Evolutionary conservation across 2,888 invertebrate species (phyloP).

Genomic region (Pristionchus maxplancki): DNA sequence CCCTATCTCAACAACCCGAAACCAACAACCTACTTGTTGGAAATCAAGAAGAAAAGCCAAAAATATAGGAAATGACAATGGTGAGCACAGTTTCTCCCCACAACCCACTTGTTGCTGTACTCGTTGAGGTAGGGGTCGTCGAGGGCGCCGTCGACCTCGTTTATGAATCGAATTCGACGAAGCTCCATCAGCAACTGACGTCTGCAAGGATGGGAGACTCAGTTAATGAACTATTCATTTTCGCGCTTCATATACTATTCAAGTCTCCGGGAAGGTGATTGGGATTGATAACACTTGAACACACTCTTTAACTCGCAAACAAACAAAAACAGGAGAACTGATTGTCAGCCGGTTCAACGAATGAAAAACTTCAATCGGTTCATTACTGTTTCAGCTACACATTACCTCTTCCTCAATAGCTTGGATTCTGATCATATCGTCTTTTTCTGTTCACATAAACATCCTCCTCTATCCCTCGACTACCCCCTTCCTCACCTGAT

Average conservation of each 20-base stretch:
- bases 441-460: too few relatives aligned
- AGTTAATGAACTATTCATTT: neutral
- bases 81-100: neutral
- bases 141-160: slow-evolving; percentile 50
- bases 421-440: too few relatives aligned
- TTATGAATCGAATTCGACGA: slow-evolving; percentile 60
- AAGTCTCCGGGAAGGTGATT: too few relatives aligned
- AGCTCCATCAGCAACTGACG: slow-evolving; percentile 72
- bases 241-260: neutral
- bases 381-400: too few relatives aligned
- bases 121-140: slow-evolving; percentile 54
- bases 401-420: too few relatives aligned
- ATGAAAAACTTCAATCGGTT: too few relatives aligned
- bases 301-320: too few relatives aligned
- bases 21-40: neutral
- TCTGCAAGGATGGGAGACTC: slow-evolving; percentile 40
- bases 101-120: slow-evolving; percentile 38
- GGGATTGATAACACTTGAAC: too few relatives aligned
- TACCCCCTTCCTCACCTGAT: slow-evolving; percentile 81
- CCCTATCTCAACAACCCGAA: neutral
- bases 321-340: too few relatives aligned
- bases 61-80: neutral
- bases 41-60: neutral
- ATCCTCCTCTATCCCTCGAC: too few relatives aligned
- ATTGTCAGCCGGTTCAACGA: too few relatives aligned